Evolutionary conservation across 2,888 invertebrate genomes (phyloP).

Genomic region (Scrobipalpa atriplicella): DNA sequence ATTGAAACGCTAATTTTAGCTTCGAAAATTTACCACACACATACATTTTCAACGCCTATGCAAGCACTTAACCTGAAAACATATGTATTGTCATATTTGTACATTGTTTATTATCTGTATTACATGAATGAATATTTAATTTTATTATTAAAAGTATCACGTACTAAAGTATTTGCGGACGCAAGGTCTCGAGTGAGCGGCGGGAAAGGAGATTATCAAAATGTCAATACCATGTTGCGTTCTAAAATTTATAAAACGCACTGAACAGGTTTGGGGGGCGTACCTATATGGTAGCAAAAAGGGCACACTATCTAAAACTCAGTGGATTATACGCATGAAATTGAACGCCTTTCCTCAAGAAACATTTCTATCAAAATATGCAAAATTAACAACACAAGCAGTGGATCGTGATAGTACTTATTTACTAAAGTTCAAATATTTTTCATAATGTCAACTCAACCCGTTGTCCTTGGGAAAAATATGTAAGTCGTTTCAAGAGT

Average conservation of each 20-base stretch:
- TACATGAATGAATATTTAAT: conserved; percentile 36
- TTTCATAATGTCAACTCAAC: too few species aligned
- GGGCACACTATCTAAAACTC: too few species aligned
- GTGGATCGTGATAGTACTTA: too few species aligned
- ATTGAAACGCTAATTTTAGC: conserved; percentile 52
- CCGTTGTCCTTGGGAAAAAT: too few species aligned
- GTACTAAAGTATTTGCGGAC: conserved; percentile 42
- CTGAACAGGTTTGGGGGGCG: not conserved
- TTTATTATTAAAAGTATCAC: conserved; percentile 36
- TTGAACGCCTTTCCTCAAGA: too few species aligned
- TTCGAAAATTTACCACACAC: conserved; percentile 35
- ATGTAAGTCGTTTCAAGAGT: too few species aligned
- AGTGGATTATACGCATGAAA: too few species aligned
- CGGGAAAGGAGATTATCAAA: conserved; percentile 46
- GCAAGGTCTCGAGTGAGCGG: conserved; percentile 50
- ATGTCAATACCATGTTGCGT: conserved; percentile 49
- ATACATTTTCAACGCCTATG: conserved; percentile 12
- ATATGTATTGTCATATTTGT: conserved; percentile 20
- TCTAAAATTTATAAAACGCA: conserved; percentile 24
- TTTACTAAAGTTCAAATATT: too few species aligned
- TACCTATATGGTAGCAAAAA: too few species aligned
- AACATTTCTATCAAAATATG: too few species aligned
- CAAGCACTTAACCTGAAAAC: not conserved
- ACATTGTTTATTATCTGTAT: conserved; percentile 27
- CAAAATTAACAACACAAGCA: too few species aligned